Base-by-base conservation (phyloP, 2,888 invertebrate genomes). In the Onchidella celtica region DNA sequence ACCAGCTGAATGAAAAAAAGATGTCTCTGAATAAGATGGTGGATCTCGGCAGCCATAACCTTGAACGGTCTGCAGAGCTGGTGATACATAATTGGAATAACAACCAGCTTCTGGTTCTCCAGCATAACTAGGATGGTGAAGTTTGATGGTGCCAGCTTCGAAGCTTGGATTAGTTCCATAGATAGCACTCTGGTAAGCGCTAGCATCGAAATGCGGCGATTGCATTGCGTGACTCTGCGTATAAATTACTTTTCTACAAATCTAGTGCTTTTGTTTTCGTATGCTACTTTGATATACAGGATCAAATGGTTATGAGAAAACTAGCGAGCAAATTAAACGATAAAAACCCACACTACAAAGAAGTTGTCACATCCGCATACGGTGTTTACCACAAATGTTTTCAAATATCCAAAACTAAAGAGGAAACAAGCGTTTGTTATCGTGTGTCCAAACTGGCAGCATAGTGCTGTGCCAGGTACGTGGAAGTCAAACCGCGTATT, bases 161-260 rank as follows among this genome's bases (percentile, higher is more conserved):
- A 57, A 77, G 24, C 61, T 70, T 1, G 63, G 2, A 14, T 61
- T 4, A 24, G 68, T 3, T n/a, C 68, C 75, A 57, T 81, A 81
- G 14, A 81, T 75, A 9, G 81, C 24, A 0, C 75, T 47, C n/a
- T 65, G 68, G 34, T 69, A 81, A 38, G 68, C 57, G 11, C 40
- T 59, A 9, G 68, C 40, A 21, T 81, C 81, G 40, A 81, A 81
- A 40, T 81, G 68, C n/a, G 38, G 9, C 14, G 81, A 75, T 32
- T 81, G 81, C 81, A 81, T 81, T 14, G 9, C 29, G 27, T 9
- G 17, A 6, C n/a, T 11, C 34, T 40, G 17, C 14, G 1, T 1
- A 24, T 3, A 24, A 38, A 63, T 36, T 63, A 34, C 1, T 55
- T 3, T 27, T 38, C 61, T 14, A 40, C 29, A 38, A n/a, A 32